A percentile compares a stretch with the other conserved stretches of the same genome.
These are phyloP conservation scores for Arion vulgaris DNA, from an alignment of 1,140 invertebrate genomes.

Conservation along the genomic window DNA sequence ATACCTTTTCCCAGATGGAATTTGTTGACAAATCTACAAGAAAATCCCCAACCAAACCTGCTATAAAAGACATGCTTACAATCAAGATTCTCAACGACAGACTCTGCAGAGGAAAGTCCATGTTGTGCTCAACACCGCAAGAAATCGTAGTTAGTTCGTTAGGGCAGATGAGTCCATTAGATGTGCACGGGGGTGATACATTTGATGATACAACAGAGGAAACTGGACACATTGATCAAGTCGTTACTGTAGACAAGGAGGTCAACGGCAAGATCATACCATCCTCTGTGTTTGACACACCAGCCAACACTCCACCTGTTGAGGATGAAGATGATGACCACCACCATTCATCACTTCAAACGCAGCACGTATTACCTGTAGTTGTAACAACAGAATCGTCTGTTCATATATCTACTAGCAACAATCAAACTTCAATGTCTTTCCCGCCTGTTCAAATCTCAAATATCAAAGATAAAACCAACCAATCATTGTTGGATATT, in stretches of 20 bases:
- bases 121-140: background rate
- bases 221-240: background rate
- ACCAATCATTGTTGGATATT: background rate
- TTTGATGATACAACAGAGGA: background rate
- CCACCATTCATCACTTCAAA: background rate
- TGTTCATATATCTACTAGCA: background rate
- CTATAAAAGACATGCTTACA: slow-evolving; percentile 34
- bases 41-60: slow-evolving; percentile 19
- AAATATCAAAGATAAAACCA: background rate
- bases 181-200: background rate
- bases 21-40: no score
- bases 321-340: background rate
- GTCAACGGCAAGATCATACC: background rate
- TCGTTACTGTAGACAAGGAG: background rate
- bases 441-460: background rate
- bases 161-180: slow-evolving; percentile 29
- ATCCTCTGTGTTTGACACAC: slow-evolving; percentile 34
- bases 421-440: background rate
- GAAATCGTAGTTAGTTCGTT: background rate
- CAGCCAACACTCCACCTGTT: slow-evolving; percentile 24
- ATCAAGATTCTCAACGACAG: slow-evolving; percentile 34
- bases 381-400: background rate
- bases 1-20: background rate
- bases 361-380: background rate
- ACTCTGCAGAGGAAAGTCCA: background rate